Evolutionary conservation across 2,113 vertebrate species (phyloP).

Genomic region (Eira barbara): DNA sequence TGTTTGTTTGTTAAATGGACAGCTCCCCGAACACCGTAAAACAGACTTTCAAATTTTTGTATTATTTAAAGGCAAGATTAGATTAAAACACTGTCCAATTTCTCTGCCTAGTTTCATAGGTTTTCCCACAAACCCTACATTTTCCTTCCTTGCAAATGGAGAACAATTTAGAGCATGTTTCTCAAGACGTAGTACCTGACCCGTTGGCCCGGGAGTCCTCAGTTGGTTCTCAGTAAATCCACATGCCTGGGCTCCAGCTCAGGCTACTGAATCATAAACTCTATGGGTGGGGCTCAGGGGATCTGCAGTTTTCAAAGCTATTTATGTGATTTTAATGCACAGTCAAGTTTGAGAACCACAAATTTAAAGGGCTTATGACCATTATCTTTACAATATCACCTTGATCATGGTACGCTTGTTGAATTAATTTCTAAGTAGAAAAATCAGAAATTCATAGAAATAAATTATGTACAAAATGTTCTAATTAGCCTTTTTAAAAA

Average conservation of each 20-base stretch:
- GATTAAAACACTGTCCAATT: not conserved
- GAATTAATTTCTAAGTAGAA: slow-evolving; percentile 35
- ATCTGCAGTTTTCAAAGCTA: not conserved
- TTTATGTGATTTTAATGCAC: not conserved
- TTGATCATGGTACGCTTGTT: not conserved
- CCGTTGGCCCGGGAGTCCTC: not conserved
- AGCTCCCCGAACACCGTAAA: not conserved
- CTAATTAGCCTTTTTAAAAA: not conserved
- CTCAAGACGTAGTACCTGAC: not conserved
- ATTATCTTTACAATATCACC: not conserved
- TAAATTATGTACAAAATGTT: not conserved
- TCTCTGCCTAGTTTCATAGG: not conserved
- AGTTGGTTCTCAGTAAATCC: not conserved
- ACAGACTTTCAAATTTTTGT: not conserved
- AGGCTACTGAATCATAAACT: not conserved
- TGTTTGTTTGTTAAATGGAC: not conserved
- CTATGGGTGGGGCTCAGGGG: not conserved
- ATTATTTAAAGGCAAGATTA: slow-evolving; percentile 50
- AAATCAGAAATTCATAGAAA: not conserved
- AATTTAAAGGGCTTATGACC: not conserved
- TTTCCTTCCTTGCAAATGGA: slow-evolving; percentile 29
- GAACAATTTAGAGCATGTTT: not conserved
- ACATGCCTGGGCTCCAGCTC: not conserved
- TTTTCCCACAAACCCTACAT: not conserved
- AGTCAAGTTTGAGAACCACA: not conserved